These are phyloP conservation scores for Sphinx pinastri DNA, from an alignment of 2,888 invertebrate genomes.

Conservation along the genomic window DNA sequence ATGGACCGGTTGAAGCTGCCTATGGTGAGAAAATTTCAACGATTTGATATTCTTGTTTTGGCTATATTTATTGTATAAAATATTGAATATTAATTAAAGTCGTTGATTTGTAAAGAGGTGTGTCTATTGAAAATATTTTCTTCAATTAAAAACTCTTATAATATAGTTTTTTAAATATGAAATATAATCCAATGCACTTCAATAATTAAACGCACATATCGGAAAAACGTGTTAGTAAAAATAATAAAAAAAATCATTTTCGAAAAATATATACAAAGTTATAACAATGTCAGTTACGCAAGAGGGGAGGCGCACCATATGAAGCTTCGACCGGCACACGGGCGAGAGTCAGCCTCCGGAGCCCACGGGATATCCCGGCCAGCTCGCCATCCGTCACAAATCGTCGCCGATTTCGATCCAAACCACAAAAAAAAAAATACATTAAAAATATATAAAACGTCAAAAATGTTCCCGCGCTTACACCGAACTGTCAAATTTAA, in stretches of 20 bases:
- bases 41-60: conserved; percentile 22
- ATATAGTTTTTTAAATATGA: no score
- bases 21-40: conserved; percentile 50
- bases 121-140: neutral
- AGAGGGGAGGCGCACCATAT: conserved; percentile 72
- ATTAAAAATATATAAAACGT: conserved; percentile 45
- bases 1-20: conserved; percentile 70
- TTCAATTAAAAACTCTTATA: no score
- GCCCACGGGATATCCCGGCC: conserved; percentile 70
- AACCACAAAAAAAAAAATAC: conserved; percentile 47
- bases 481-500: conserved; percentile 51
- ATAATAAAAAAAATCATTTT: neutral
- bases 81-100: neutral
- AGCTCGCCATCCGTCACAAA: conserved; percentile 51
- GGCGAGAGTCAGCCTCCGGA: conserved; percentile 75
- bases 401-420: conserved; percentile 46
- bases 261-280: conserved; percentile 45
- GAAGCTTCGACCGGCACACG: conserved; percentile 70
- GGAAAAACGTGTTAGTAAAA: neutral
- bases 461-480: conserved; percentile 36
- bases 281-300: conserved; percentile 77
- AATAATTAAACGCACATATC: no score
- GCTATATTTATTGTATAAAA: neutral
- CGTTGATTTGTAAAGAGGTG: neutral
- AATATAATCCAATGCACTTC: no score